These are phyloP conservation scores for Thunnus albacares DNA, from an alignment of 2,797 vertebrate species.

Conservation along the genomic window DNA sequence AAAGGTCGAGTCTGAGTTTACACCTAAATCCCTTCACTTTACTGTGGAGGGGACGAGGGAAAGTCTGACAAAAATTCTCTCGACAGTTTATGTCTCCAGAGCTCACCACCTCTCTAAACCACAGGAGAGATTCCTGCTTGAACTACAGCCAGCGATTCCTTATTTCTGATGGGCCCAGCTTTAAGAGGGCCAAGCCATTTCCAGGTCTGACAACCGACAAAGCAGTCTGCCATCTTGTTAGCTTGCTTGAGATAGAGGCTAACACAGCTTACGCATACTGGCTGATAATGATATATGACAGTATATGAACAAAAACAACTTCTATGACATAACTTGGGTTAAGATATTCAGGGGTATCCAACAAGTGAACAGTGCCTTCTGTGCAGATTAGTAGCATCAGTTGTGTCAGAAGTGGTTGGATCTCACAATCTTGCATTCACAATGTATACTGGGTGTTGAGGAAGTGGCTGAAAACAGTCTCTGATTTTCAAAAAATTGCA, in stretches of 20 bases:
- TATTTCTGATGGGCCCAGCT: constrained; percentile 31
- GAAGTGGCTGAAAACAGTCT: not conserved
- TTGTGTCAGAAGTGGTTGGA: constrained; percentile 27
- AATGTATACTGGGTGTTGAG: not conserved
- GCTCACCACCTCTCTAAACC: not conserved
- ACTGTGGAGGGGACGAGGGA: not conserved
- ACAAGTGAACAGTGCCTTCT: constrained; percentile 29
- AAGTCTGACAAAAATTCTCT: constrained; percentile 15
- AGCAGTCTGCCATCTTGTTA: constrained; percentile 50
- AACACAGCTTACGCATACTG: constrained; percentile 33
- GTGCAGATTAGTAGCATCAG: constrained; percentile 24
- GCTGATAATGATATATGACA: constrained; percentile 36
- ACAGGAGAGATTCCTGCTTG: constrained; percentile 9
- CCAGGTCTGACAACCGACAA: constrained; percentile 61
- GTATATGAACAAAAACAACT: constrained; percentile 39
- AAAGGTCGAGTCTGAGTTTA: not conserved
- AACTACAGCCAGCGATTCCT: constrained; percentile 32
- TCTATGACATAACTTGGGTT: constrained; percentile 20
- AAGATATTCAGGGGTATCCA: constrained; percentile 33
- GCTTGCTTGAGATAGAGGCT: constrained; percentile 41
- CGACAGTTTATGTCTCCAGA: not conserved
- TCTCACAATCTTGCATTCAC: constrained; percentile 17
- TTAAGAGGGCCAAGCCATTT: constrained; percentile 25
- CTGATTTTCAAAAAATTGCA: not conserved
- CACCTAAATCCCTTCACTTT: constrained; percentile 3